These are phyloP conservation scores for Talpa occidentalis DNA, from an alignment of 2,113 vertebrate species.

Conservation along the genomic window DNA sequence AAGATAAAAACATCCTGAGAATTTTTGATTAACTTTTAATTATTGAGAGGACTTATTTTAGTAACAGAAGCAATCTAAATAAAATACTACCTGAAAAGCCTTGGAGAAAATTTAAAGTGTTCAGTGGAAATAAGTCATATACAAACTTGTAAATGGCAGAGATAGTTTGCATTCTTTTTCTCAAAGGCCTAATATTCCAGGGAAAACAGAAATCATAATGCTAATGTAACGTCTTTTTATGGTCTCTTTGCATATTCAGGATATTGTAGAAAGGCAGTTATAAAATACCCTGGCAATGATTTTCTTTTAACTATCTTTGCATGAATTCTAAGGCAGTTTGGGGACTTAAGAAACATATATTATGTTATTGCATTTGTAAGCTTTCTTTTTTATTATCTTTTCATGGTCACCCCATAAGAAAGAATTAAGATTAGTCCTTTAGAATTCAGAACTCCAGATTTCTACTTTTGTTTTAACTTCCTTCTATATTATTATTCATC, in stretches of 20 bases:
- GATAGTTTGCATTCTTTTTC: constrained; percentile 62
- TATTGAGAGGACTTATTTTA: constrained; percentile 35
- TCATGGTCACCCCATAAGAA: neutral
- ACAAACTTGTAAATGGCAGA: constrained; percentile 54
- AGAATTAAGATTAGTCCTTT: neutral
- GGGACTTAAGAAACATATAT: neutral
- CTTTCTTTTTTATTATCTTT: neutral
- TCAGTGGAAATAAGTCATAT: neutral
- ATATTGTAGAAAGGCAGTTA: constrained; percentile 18
- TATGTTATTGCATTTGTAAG: neutral
- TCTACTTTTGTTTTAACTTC: neutral
- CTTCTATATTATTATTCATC: neutral
- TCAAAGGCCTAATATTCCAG: constrained; percentile 68
- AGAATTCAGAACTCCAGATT: neutral
- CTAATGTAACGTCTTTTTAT: constrained; percentile 40
- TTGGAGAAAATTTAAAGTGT: constrained; percentile 55
- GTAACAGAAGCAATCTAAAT: neutral
- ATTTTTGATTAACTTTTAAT: constrained; percentile 56
- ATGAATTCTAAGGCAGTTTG: neutral
- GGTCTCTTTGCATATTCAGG: constrained; percentile 32
- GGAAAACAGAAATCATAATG: constrained; percentile 53
- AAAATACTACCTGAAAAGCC: constrained; percentile 50
- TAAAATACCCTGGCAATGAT: neutral
- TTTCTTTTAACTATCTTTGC: constrained; percentile 45
- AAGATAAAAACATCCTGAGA: neutral